Percentiles rank a stretch among this genome's conserved stretches.
These are phyloP conservation scores for Drosophila pectinifera DNA, from an alignment of 1,140 invertebrate genomes.

Conservation along the genomic window DNA sequence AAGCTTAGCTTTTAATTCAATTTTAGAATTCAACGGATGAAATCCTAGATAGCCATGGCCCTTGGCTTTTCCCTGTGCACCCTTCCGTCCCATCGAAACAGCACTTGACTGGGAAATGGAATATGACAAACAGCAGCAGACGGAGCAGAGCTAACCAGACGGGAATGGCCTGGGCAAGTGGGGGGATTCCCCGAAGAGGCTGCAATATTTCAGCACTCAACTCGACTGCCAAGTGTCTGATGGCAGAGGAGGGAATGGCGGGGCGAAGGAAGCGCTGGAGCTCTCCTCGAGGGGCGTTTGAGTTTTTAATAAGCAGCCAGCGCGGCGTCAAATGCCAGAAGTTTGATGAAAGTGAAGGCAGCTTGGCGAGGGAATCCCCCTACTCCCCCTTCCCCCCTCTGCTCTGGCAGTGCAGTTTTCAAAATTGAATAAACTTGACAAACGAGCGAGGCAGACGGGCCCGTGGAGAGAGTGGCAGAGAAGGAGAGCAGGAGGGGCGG, in stretches of 20 bases:
- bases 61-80: conserved; percentile 4
- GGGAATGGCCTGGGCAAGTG: conserved; percentile 21
- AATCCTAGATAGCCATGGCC: no score
- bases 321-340: conserved; percentile 56
- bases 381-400: background rate
- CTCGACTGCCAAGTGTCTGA: conserved; percentile 43
- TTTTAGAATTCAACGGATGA: background rate
- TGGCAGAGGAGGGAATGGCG: background rate
- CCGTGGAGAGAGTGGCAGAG: conserved; percentile 3
- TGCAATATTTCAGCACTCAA: conserved; percentile 65
- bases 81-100: conserved; percentile 10
- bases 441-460: conserved; percentile 32
- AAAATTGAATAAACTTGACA: conserved; percentile 69
- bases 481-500: background rate
- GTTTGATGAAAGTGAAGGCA: conserved; percentile 65
- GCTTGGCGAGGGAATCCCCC: conserved; percentile 3
- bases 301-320: conserved; percentile 72
- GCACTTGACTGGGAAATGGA: conserved; percentile 26
- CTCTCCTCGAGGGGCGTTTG: conserved; percentile 40
- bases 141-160: conserved; percentile 36
- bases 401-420: conserved; percentile 39
- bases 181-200: conserved; percentile 17
- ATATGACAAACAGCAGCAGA: conserved; percentile 40
- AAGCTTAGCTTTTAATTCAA: background rate
- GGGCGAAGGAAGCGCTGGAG: background rate